Percentiles rank a stretch among this genome's conserved stretches.
Conservation (phyloP, 2,797 vertebrate genomes). For the Gymnocypris eckloni region DNA sequence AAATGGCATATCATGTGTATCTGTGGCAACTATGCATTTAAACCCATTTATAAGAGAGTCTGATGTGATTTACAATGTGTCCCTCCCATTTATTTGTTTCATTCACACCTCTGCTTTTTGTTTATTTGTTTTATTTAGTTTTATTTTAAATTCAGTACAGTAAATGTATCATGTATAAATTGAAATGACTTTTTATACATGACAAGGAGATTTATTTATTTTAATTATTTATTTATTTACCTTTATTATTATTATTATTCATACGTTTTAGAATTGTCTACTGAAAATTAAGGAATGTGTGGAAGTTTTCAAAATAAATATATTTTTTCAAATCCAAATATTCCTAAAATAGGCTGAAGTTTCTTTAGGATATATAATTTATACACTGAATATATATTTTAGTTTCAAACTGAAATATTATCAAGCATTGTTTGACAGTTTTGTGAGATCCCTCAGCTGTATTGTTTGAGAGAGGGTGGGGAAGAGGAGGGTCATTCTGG, state of each 20-base stretch:
- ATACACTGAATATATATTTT: not conserved
- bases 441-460: not conserved
- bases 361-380: not conserved
- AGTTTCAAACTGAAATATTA: not conserved
- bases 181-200: not conserved
- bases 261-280: not conserved
- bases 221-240: too few relatives aligned
- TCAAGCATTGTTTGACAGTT: too few relatives aligned
- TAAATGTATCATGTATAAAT: not conserved
- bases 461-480: not conserved
- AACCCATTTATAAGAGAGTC: not conserved
- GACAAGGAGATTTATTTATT: not conserved
- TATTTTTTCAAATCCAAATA: not conserved
- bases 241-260: not conserved
- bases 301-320: not conserved
- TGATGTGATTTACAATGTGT: not conserved
- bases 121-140: not conserved
- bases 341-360: not conserved
- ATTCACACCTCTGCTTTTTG: not conserved
- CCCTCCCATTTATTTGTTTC: not conserved
- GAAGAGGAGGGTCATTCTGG: conserved; percentile 25
- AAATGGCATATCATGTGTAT: not conserved
- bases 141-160: not conserved
- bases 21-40: not conserved
- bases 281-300: not conserved